These are phyloP conservation scores for Polyodon spathula DNA, from an alignment of 2,113 vertebrate species.

Conservation along the genomic window DNA sequence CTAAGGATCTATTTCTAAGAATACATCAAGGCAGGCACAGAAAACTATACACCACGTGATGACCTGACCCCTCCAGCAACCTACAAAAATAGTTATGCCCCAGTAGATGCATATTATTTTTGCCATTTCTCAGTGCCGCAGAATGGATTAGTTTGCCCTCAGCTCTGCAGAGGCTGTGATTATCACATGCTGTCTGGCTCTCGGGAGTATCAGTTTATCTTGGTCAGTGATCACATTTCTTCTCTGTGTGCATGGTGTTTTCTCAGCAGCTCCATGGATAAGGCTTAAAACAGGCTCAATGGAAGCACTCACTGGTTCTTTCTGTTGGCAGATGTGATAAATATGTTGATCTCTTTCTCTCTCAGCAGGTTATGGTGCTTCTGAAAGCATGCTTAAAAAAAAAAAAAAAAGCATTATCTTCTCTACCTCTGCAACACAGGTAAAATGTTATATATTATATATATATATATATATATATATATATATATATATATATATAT, in stretches of 20 bases:
- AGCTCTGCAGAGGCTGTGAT: background rate
- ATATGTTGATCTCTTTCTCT: background rate
- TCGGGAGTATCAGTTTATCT: background rate
- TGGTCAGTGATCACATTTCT: conserved; percentile 4
- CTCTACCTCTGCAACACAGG: background rate
- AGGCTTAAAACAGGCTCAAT: background rate
- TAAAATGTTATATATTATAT: too few species aligned
- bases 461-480: too few species aligned
- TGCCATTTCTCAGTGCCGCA: background rate
- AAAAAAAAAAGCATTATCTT: background rate
- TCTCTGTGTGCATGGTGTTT: background rate
- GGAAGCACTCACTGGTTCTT: background rate
- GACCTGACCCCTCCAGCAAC: too few species aligned
- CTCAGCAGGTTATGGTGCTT: background rate
- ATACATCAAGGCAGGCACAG: too few species aligned
- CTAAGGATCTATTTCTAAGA: too few species aligned
- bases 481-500: too few species aligned
- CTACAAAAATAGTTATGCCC: background rate
- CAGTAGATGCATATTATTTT: background rate
- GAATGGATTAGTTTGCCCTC: background rate
- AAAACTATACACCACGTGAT: too few species aligned
- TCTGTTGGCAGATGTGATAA: background rate
- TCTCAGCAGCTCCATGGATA: conserved; percentile 1
- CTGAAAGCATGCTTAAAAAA: background rate
- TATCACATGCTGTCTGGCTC: conserved; percentile 4